Conservation (phyloP, 2,113 vertebrate genomes). For the Pleuronectes platessa region DNA sequence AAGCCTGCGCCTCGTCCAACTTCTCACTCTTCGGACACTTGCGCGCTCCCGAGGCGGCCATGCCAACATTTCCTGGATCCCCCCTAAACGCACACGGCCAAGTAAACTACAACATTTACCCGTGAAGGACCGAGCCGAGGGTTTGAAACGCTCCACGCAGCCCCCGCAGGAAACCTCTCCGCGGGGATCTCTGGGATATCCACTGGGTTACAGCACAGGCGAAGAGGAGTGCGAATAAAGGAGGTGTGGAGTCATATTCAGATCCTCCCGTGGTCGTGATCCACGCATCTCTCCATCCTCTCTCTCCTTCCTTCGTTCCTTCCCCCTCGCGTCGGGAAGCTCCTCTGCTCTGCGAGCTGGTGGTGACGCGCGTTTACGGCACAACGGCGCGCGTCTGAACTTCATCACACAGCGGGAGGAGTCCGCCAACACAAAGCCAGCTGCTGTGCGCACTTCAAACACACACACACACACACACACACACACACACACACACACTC, state of each 20-base stretch:
- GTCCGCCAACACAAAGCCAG: constrained; percentile 70
- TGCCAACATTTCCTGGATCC: constrained; percentile 74
- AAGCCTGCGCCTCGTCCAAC: constrained; percentile 95
- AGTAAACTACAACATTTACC: constrained; percentile 51
- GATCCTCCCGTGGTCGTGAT: constrained; percentile 52
- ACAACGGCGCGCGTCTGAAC: constrained; percentile 69
- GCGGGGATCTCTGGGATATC: not conserved
- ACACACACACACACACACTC: not conserved
- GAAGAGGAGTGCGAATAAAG: not conserved
- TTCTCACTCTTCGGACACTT: constrained; percentile 89
- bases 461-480: not conserved
- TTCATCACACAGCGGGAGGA: constrained; percentile 77
- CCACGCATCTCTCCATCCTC: constrained; percentile 58
- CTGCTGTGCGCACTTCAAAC: constrained; percentile 64
- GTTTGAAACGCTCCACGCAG: not conserved
- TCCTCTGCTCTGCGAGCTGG: constrained; percentile 66
- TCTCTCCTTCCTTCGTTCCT: not conserved
- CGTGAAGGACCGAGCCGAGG: constrained; percentile 30
- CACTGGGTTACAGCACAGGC: constrained; percentile 9
- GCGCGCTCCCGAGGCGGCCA: constrained; percentile 83
- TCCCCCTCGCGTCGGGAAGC: constrained; percentile 53
- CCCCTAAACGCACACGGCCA: constrained; percentile 30
- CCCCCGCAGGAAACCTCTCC: too few species aligned
- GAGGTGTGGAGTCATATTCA: constrained; percentile 18
- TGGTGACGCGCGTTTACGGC: constrained; percentile 64